phyloP scores from a whole-genome alignment of 2,113 vertebrate species.

The Leucosticte australis region DNA sequence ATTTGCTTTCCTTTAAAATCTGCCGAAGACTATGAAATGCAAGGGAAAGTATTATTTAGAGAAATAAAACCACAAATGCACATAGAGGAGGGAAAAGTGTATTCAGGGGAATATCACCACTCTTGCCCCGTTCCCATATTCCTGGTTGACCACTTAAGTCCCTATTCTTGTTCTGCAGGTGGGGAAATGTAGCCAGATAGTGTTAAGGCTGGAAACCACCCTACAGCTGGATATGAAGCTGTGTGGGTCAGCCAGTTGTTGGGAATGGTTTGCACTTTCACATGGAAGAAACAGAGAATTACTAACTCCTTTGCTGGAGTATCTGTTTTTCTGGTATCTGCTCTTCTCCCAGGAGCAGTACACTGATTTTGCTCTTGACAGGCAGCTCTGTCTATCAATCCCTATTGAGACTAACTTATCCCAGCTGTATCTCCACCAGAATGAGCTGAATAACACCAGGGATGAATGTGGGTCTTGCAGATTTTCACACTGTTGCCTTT shows the following conservation, averaged over 20 bases:
- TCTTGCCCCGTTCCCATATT: not conserved
- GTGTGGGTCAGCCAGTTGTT: not conserved
- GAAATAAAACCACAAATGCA: not conserved
- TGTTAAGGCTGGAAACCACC: not conserved
- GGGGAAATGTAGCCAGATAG: not conserved
- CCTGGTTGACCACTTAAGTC: not conserved
- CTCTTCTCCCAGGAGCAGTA: not conserved
- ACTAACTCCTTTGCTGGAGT: not conserved
- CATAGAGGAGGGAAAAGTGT: not conserved
- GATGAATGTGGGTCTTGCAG: not conserved
- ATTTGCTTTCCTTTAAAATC: not conserved
- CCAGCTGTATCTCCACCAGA: not conserved
- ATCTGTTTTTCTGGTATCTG: not conserved
- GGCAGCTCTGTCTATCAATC: not conserved
- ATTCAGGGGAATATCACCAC: not conserved
- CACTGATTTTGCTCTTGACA: not conserved
- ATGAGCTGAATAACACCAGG: not conserved
- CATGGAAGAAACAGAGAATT: not conserved
- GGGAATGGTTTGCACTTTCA: not conserved
- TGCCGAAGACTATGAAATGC: not conserved
- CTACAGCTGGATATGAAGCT: not conserved
- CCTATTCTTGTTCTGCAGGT: not conserved
- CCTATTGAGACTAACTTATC: not conserved
- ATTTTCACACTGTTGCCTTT: slow-evolving; percentile 9
- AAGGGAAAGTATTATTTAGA: not conserved